Evolutionary conservation across 2,113 vertebrate species (phyloP), one percentile per base, ranked within the genome.

Genomic region (Phycodurus eques): DNA sequence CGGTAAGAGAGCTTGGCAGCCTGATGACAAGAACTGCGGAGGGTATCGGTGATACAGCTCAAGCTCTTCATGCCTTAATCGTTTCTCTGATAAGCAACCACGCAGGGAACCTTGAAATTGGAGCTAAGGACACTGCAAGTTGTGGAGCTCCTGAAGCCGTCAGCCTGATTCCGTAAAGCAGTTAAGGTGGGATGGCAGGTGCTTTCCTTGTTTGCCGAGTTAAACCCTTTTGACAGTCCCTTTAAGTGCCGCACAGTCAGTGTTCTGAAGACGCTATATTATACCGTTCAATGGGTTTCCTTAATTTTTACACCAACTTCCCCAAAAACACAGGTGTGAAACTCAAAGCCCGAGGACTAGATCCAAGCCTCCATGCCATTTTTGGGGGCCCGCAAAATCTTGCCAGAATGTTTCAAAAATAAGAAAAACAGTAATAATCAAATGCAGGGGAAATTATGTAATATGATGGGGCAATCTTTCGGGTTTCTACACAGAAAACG

Each of bases 1-100:
- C 77, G 76, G 74, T 70, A 69, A 79, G 76, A 85, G 73, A 77
- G 61, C 80, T 73, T 74, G 78, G 75, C 84, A 85, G 77, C 46
- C 71, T 75, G 63, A 71, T 81, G 71, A 67, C 72, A 81, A 65
- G 63, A 65, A 46, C 20, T 65, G 63, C 59, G 14, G 7, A 35
- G 59, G 15, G n/a, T 74, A 84, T 85, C 79, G 80, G 75, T 71
- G 79, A 77, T 78, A 79, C 73, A 81, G 85, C 78, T 87, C 78
- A 81, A 82, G 85, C 78, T 87, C 79, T 83, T 87, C 80, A 79
- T 89, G 81, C 83, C 74, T 47, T 80, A 83, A 87, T 85, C 84
- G 76, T 79, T 83, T 85, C 85, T 72, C 73, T 62, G 77, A 88
- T 88, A 75, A 76, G 74, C 66, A 75, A 72, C 79, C 82, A 78